Evolutionary conservation across 2,888 invertebrate genomes (phyloP).

Genomic region (Thyatira batis): DNA sequence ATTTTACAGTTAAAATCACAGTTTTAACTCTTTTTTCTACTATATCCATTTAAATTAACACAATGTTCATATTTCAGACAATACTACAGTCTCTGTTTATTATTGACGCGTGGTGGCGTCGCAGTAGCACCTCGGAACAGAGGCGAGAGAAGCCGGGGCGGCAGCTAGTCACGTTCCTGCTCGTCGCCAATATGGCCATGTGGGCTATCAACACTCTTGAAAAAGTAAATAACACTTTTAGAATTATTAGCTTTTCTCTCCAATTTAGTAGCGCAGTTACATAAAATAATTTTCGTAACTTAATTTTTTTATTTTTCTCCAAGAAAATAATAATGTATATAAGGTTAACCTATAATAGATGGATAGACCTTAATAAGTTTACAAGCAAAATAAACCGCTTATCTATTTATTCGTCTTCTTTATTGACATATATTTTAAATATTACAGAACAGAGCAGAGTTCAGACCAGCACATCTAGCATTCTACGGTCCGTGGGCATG

Average conservation of each 20-base stretch:
- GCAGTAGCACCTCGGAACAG: conserved; percentile 87
- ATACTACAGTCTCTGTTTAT: conserved; percentile 91
- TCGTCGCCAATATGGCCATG: conserved; percentile 91
- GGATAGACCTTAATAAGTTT: too few species aligned
- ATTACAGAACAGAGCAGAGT: conserved; percentile 88
- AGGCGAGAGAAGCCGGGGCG: conserved; percentile 90
- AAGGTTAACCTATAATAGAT: too few species aligned
- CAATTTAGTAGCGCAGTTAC: too few species aligned
- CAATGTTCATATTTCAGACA: conserved; percentile 69
- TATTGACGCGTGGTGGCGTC: conserved; percentile 87
- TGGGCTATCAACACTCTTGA: conserved; percentile 94
- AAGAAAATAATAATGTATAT: too few species aligned
- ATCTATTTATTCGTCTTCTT: too few species aligned
- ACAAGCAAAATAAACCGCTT: too few species aligned
- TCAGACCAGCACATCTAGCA: conserved; percentile 89
- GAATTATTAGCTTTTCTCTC: background rate
- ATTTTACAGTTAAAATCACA: too few species aligned
- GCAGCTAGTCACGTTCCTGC: conserved; percentile 91
- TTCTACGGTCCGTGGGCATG: conserved; percentile 95
- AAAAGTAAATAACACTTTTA: conserved; percentile 65
- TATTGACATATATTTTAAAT: background rate
- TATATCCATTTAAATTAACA: background rate
- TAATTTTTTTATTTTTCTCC: too few species aligned
- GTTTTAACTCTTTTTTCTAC: background rate
- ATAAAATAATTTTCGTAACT: too few species aligned